Evolutionary conservation across 2,797 vertebrate species (phyloP), one percentile per base, ranked within the genome.

Genomic region (Malurus splendens): DNA sequence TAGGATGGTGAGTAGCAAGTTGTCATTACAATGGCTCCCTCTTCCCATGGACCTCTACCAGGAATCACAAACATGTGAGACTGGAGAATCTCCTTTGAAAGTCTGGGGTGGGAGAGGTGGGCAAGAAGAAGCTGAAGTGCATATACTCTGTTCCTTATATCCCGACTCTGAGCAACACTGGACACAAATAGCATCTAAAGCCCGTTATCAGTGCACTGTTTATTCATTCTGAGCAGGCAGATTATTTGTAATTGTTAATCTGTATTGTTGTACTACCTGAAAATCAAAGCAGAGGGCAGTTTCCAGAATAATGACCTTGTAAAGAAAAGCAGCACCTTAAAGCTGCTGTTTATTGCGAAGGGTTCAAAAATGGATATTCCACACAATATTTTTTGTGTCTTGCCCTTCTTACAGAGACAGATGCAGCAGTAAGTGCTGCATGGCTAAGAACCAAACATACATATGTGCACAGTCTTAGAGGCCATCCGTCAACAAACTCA

Each of bases 231-330:
- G 75, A 74, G 47, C 61, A 68, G 61, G 25, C 15, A 76, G 39
- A 44, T 71, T 77, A 55, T 90, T 91, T 82, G 32, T 56, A 79
- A 73, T 66, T 64, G 86, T 84, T 94, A 76, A 92, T 90, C 87
- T 90, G 32, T 64, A 32, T 18, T 78, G 47, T 78, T 68, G 56
- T 41, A 54, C 57, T 67, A 54, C 67, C 78, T 1, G 1, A 91
- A 94, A 90, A 90, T 82, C 83, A 90, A 71, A 92, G 72, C 36
- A 79, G 62, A 82, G 61, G 44, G 28, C 50, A 56, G 42, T 68
- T 80, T 10, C 67, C 82, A 36, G 11, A 82, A 32, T 70, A 77
- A 83, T 65, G 70, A 65, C 83, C 77, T 82, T 89, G 71, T 36
- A 65, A 79, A 74, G 32, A 57, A 78, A 89, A 73, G 14, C 44